Base-by-base conservation (phyloP, 2,888 invertebrate genomes). In the Lottia scabra region DNA sequence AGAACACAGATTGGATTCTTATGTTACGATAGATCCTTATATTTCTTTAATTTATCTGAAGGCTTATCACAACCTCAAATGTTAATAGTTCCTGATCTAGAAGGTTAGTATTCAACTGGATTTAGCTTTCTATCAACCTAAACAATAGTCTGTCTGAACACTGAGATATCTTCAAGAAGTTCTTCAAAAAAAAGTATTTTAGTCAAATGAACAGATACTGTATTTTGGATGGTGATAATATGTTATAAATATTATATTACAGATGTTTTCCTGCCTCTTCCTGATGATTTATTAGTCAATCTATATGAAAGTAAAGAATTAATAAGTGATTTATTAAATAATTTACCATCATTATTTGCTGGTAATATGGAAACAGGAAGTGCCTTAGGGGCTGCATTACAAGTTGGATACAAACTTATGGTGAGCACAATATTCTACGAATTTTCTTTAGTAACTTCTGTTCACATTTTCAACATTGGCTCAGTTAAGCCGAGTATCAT, bases 221-320 rank as follows among this genome's bases (percentile, higher is more conserved):
- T 15, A n/a, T 26, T 56, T 12, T 13, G 15, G 10, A 46, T 68
- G 38, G 6, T 16, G 26, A 64, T 26, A 13, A 15, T 23, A 19
- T 38, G 13, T 13, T 6, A 38, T 27, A 16, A 23, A 63, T 65
- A 46, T 69, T 44, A 1, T 75, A 10, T 82, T 86, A 56, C 84
- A 95, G 98, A 99, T 87, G 93, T 97, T 64, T 99, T 98, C 91
- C 91, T 99, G 79, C 99, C 99, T 4, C 94, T 95, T 19, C 97
- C 97, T 0, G 96, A 97, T 87, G 95, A 95, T 87, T 91, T 99
- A 75, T 91, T 99, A 78, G 97, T 98, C 63, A 98, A 97, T 90
- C 90, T 99, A 72, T 93, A 94, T 80, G 96, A 97, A 90, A 93
- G 94, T 73, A 93, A 93, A 81, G 95, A 95, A 68, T 85, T 90